A percentile compares a stretch with the other conserved stretches of the same genome.
phyloP scores from a whole-genome alignment of 2,113 vertebrate genomes.

The Onychorhynchus coronatus region DNA sequence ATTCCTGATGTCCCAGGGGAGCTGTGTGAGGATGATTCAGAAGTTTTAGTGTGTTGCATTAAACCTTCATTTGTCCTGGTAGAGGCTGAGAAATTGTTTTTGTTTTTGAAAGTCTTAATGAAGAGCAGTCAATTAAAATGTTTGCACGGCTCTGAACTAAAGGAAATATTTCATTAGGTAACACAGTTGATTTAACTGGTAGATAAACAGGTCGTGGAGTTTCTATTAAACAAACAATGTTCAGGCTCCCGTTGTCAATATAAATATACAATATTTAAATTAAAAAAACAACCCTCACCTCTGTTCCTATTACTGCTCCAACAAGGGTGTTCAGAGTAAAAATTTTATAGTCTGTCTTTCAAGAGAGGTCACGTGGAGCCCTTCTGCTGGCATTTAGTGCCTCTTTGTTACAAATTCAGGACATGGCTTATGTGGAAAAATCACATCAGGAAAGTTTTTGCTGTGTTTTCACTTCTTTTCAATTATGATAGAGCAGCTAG shows the following conservation, averaged over 20 bases:
- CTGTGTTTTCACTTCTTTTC: neutral
- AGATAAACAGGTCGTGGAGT: neutral
- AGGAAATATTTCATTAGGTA: slow-evolving; percentile 43
- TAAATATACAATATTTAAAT: slow-evolving; percentile 35
- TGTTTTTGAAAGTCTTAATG: slow-evolving; percentile 1
- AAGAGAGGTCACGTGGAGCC: neutral
- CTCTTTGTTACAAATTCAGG: neutral
- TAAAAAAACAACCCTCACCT: neutral
- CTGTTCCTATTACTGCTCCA: neutral
- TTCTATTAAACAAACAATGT: slow-evolving; percentile 6
- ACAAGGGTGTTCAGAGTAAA: neutral
- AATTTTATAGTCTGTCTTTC: neutral
- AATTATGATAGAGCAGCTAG: neutral
- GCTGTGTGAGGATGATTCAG: neutral
- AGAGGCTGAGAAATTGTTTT: neutral
- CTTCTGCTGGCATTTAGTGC: neutral
- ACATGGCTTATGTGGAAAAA: neutral
- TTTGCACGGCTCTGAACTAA: slow-evolving; percentile 3
- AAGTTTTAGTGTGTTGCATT: neutral
- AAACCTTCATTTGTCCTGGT: slow-evolving; percentile 31
- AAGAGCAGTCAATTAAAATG: neutral
- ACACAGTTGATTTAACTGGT: slow-evolving; percentile 4
- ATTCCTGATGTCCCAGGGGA: neutral
- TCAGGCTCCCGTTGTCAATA: neutral
- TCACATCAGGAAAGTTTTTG: neutral